Base-by-base conservation (phyloP, 2,888 invertebrate species). In the Drosophila falleni region DNA sequence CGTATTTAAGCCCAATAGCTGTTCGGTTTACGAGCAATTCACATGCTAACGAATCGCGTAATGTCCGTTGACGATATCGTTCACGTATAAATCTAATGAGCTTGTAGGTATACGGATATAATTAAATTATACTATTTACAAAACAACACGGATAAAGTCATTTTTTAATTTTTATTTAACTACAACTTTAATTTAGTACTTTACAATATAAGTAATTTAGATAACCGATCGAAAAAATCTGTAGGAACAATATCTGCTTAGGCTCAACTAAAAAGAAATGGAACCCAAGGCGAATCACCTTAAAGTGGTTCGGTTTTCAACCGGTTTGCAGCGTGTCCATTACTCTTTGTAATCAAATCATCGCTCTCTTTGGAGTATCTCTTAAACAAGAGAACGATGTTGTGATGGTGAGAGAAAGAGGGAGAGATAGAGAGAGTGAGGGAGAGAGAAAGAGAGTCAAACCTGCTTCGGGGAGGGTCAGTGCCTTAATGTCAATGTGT, bases 381-480 rank as follows among this genome's bases (percentile, higher is more conserved):
- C 63, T 73, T 63, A 15, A 26, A 9, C 13, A 10, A 55, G 42
- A 11, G 42, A 42, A 13, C 19, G 19, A 42, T 42, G 29, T 41
- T 29, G 29, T 8, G 29, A 29, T 29, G 8, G 29, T 4, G 29
- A 29, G 29, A 29, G 29, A 29, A 5, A 29, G 29, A 29, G 29
- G 8, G 8, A 23, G 42, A 31, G 35, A 37, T 10, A 15, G 26
- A 53, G 3, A 23, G 15, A 37, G 10, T 10, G 39, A 42, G n/a
- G 11, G 23, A 10, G 16, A 41, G 31, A 44, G 46, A 44, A 6
- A 23, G 47, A 29, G 37, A 13, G 49, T 33, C 42, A 78, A 78
- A 78, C 74, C 55, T 62, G 78, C 78, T 78, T 64, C 78, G 71
- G 78, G 77, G 77, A 74, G 77, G 79, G 78, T 77, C 78, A 72